phyloP scores from a whole-genome alignment of 2,797 vertebrate genomes.

The Acanthurus leucopareius region DNA sequence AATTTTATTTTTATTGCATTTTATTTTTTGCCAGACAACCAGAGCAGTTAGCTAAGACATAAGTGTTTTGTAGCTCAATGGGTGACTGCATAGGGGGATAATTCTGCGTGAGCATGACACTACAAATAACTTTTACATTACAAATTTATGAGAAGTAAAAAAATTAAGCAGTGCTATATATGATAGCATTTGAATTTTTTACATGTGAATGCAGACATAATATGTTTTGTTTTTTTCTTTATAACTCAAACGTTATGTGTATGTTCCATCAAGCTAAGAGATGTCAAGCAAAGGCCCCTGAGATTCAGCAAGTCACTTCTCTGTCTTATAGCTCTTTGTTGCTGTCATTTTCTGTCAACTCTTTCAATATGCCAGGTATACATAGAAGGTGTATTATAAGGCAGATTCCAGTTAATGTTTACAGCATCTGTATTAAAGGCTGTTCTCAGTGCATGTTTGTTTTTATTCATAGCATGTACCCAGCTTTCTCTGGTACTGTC shows the following conservation, averaged over 20 bases:
- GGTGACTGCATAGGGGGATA: neutral
- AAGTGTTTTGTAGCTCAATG: neutral
- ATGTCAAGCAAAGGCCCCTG: slow-evolving; percentile 10
- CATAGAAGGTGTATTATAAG: neutral
- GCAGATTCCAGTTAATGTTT: slow-evolving; percentile 6
- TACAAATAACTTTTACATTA: neutral
- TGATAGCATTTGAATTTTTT: neutral
- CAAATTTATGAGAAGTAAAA: too few species aligned
- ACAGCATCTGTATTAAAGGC: slow-evolving; percentile 6
- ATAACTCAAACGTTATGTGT: neutral
- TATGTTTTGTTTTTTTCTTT: neutral
- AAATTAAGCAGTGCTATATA: too few species aligned
- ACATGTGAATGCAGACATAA: neutral
- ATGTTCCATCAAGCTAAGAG: neutral
- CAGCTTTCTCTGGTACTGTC: neutral
- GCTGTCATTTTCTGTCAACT: neutral
- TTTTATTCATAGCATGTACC: slow-evolving; percentile 5
- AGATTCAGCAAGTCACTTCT: slow-evolving; percentile 10
- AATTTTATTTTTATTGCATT: too few species aligned
- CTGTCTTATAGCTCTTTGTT: slow-evolving; percentile 20
- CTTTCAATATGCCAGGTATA: neutral
- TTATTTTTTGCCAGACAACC: neutral
- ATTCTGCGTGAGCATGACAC: neutral
- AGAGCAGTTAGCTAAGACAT: neutral
- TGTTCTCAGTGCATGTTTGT: neutral